Percentiles rank a stretch among this genome's conserved stretches.
Conservation (phyloP, 2,888 invertebrate genomes). For the Coenonympha arcania region DNA sequence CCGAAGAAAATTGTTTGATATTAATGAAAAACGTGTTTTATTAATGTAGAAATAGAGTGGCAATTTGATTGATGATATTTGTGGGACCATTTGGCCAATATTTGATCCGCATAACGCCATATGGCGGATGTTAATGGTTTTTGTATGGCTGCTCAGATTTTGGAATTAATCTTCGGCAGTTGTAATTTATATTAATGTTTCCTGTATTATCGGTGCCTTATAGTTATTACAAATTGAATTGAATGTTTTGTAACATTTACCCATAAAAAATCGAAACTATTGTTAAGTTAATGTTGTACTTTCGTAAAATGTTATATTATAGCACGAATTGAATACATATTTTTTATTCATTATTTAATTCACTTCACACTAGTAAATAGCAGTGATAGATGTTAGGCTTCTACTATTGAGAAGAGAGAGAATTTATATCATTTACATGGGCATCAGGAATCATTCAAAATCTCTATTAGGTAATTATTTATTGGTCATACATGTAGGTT, state of each 20-base stretch:
- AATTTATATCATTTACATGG: too few species aligned
- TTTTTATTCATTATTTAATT: too few species aligned
- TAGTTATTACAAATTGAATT: neutral
- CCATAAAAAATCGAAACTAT: too few species aligned
- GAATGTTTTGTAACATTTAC: neutral
- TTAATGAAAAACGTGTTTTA: neutral
- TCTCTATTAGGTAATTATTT: too few species aligned
- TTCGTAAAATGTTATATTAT: too few species aligned
- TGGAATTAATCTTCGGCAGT: conserved; percentile 13
- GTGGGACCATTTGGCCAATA: conserved; percentile 19
- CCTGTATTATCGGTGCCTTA: neutral
- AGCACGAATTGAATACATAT: too few species aligned
- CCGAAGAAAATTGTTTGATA: neutral
- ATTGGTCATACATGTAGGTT: too few species aligned
- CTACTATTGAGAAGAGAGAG: too few species aligned
- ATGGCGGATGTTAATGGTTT: conserved; percentile 47
- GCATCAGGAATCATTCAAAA: too few species aligned
- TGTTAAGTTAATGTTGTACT: too few species aligned
- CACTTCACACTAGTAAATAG: too few species aligned
- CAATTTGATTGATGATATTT: neutral
- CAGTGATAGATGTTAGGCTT: too few species aligned
- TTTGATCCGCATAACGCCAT: conserved; percentile 40
- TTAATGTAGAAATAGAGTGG: neutral
- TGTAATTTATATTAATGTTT: conserved; percentile 2
- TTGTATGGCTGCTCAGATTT: conserved; percentile 40